Evolutionary conservation across 2,888 invertebrate genomes (phyloP).

Genomic region (Germaria angustata): DNA sequence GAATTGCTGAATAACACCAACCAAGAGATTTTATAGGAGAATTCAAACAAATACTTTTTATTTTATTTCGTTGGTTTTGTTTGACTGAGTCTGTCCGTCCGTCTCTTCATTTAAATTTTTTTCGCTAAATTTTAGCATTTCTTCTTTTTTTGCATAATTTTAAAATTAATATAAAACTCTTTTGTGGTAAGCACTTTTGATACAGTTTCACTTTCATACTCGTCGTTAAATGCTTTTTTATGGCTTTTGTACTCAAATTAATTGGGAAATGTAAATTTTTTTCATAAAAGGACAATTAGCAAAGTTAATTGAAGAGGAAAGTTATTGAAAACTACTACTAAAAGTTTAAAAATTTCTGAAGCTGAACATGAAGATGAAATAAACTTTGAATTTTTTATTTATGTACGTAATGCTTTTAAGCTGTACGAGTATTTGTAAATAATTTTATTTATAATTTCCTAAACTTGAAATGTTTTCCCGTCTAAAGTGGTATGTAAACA

Average conservation of each 20-base stretch:
- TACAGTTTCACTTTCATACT: slow-evolving; percentile 39
- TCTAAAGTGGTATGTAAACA: too few species aligned
- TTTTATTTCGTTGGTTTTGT: neutral
- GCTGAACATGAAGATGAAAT: too few species aligned
- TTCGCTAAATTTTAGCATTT: neutral
- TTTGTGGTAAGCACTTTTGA: neutral
- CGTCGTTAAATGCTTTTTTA: slow-evolving; percentile 6
- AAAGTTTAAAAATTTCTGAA: too few species aligned
- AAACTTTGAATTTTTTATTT: too few species aligned
- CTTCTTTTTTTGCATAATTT: slow-evolving; percentile 8
- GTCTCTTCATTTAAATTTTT: neutral
- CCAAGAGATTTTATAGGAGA: slow-evolving; percentile 52
- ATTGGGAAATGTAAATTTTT: neutral
- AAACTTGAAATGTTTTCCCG: too few species aligned
- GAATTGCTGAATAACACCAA: slow-evolving; percentile 11
- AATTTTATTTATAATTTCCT: too few species aligned
- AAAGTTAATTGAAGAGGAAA: neutral
- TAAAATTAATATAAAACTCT: slow-evolving; percentile 18
- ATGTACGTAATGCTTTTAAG: too few species aligned
- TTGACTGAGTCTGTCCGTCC: slow-evolving; percentile 4
- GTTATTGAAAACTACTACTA: neutral
- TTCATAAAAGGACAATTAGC: slow-evolving; percentile 8
- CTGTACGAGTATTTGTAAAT: too few species aligned
- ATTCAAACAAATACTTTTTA: neutral
- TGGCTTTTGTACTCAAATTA: neutral